A percentile compares a stretch with the other conserved stretches of the same genome.
These are phyloP conservation scores for Adelphocoris suturalis DNA, from an alignment of 2,888 invertebrate genomes.

Conservation along the genomic window DNA sequence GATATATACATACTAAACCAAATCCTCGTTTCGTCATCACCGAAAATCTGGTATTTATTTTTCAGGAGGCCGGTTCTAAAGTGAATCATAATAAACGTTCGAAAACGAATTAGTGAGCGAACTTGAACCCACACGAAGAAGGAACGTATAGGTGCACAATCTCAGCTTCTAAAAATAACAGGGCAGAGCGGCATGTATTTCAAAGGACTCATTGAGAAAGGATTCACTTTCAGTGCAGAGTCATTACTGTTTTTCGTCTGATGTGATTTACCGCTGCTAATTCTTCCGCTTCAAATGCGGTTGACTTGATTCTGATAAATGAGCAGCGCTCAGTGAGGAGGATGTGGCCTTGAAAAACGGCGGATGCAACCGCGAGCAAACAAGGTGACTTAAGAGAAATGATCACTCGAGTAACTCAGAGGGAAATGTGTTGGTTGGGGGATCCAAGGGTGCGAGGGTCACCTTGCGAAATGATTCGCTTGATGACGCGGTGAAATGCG, in stretches of 20 bases:
- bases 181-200: conserved; percentile 6
- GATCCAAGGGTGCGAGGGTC: background rate
- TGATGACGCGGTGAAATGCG: background rate
- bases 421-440: background rate
- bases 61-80: background rate
- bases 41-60: background rate
- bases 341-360: background rate
- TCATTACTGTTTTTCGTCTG: conserved; percentile 29
- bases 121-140: conserved; percentile 2
- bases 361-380: background rate
- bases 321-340: background rate
- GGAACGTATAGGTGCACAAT: conserved; percentile 11
- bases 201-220: background rate
- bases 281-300: conserved; percentile 2
- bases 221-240: conserved; percentile 35
- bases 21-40: background rate
- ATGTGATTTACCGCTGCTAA: background rate
- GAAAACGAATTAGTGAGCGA: background rate
- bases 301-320: conserved; percentile 4
- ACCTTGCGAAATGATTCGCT: background rate
- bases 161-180: background rate
- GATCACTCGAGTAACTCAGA: background rate
- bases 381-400: background rate
- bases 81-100: conserved; percentile 1
- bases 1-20: background rate